phyloP scores from a whole-genome alignment of 2,888 invertebrate genomes.

The Metallyticus violacea region DNA sequence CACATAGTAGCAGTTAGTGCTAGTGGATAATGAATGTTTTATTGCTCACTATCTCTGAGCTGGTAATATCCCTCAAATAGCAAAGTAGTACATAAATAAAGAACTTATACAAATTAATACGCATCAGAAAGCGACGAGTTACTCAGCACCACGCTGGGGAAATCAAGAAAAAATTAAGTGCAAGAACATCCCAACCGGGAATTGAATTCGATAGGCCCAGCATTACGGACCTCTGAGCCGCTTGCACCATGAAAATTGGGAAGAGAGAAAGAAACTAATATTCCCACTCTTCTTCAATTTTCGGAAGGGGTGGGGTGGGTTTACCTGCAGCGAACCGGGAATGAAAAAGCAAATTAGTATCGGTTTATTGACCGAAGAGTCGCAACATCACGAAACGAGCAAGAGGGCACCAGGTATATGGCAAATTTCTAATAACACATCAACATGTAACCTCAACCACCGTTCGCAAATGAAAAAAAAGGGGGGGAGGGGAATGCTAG shows the following conservation, averaged over 20 bases:
- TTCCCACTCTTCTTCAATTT: background rate
- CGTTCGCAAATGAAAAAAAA: background rate
- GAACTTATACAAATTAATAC: background rate
- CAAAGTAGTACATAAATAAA: background rate
- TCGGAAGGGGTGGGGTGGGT: background rate
- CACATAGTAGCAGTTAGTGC: too few relatives aligned
- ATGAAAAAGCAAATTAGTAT: conserved; percentile 5
- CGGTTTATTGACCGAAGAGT: conserved; percentile 15
- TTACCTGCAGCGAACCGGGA: background rate
- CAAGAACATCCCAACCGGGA: background rate
- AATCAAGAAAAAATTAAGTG: background rate
- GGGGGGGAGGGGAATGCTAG: background rate
- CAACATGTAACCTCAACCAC: background rate
- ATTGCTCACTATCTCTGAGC: too few relatives aligned
- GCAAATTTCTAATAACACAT: background rate
- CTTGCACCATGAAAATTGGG: too few relatives aligned
- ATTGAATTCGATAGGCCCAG: background rate
- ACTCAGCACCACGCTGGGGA: background rate
- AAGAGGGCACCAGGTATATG: background rate
- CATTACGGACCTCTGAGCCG: background rate
- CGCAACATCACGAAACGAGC: background rate
- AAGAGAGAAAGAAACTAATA: background rate
- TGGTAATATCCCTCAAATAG: background rate
- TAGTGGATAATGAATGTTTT: too few relatives aligned
- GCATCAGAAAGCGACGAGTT: background rate